These are phyloP conservation scores for Percina caprodes DNA, from an alignment of 2,113 vertebrate species.

Conservation along the genomic window DNA sequence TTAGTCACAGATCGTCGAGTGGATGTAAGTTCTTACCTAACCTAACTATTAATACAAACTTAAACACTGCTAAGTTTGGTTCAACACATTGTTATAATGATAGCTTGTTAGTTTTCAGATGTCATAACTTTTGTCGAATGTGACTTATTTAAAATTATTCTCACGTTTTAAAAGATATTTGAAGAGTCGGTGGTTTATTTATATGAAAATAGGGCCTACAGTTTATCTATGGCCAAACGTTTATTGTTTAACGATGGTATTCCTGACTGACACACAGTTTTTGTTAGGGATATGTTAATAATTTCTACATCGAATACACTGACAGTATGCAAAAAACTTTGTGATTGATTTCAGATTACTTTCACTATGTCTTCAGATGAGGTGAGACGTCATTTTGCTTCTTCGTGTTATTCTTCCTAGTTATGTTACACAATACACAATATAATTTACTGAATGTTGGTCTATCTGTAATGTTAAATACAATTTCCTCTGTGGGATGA, in stretches of 20 bases:
- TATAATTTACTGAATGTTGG: too few relatives aligned
- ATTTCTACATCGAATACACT: neutral
- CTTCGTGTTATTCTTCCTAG: neutral
- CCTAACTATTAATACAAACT: neutral
- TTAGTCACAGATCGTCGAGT: neutral
- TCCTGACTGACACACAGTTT: neutral
- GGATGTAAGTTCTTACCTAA: neutral
- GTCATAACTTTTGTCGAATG: neutral
- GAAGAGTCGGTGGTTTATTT: neutral
- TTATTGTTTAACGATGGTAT: neutral
- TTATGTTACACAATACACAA: neutral
- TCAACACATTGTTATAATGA: rapidly evolving
- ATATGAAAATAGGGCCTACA: neutral
- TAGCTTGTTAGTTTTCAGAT: rapidly evolving
- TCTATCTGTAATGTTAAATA: too few relatives aligned
- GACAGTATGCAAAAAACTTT: neutral
- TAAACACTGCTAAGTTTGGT: neutral
- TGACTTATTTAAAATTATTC: neutral
- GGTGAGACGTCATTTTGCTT: conserved; percentile 65
- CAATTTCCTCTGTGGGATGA: neutral
- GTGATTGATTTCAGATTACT: conserved; percentile 22
- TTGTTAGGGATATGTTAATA: neutral
- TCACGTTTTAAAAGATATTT: neutral
- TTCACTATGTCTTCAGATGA: conserved; percentile 77
- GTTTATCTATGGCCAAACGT: rapidly evolving